These are phyloP conservation scores for Sylvietta virens DNA, from an alignment of 2,113 vertebrate species.

Conservation along the genomic window DNA sequence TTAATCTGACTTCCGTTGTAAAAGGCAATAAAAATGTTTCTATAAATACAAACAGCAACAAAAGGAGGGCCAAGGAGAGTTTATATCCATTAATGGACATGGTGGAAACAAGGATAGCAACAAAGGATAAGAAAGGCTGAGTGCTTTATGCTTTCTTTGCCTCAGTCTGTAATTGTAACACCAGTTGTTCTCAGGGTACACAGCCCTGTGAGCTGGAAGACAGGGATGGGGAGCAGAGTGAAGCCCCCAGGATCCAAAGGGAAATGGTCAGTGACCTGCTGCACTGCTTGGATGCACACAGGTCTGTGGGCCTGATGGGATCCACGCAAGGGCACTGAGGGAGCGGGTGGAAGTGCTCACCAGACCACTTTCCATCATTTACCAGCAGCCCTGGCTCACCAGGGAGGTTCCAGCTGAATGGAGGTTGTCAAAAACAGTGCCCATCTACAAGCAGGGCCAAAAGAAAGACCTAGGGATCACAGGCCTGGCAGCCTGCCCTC, in stretches of 20 bases:
- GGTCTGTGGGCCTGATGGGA: too few relatives aligned
- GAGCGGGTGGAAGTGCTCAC: neutral
- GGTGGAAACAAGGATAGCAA: neutral
- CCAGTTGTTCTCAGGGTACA: fast-evolving
- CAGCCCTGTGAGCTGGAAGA: neutral
- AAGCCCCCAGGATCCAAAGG: neutral
- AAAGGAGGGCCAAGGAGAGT: neutral
- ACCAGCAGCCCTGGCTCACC: neutral
- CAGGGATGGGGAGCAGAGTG: neutral
- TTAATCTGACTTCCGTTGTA: neutral
- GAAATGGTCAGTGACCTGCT: neutral
- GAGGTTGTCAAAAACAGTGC: neutral
- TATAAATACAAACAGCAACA: neutral
- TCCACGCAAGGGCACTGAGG: neutral
- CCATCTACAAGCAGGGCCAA: neutral
- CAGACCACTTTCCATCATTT: neutral
- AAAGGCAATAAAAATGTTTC: neutral
- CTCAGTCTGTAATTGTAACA: neutral
- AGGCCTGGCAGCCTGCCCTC: neutral
- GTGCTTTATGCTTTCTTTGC: neutral
- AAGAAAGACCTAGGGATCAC: neutral
- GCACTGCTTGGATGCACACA: neutral
- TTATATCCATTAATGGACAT: neutral
- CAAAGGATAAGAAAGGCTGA: neutral
- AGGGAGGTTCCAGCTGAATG: neutral